Evolutionary conservation across 2,888 invertebrate species (phyloP).

Genomic region (Brachyptera putata): DNA sequence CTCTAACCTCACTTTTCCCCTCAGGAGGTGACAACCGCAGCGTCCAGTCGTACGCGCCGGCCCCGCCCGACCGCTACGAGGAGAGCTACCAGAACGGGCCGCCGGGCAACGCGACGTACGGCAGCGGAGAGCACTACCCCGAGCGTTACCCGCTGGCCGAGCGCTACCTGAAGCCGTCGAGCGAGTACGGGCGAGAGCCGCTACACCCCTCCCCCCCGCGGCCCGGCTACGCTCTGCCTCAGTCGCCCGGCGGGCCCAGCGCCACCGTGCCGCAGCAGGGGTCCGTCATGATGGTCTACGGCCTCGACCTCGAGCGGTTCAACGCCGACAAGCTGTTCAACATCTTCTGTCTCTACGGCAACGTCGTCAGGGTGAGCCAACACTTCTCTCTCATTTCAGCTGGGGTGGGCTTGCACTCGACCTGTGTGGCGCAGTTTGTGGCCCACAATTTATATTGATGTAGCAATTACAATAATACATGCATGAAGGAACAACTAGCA

Average conservation of each 20-base stretch:
- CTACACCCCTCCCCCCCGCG: slow-evolving; percentile 33
- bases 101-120: slow-evolving; percentile 37
- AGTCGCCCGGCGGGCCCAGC: slow-evolving; percentile 44
- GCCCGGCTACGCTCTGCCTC: slow-evolving; percentile 53
- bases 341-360: slow-evolving; percentile 97
- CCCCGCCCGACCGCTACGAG: slow-evolving; percentile 42
- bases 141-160: slow-evolving; percentile 37
- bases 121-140: slow-evolving; percentile 33
- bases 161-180: slow-evolving; percentile 30
- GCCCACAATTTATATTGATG: too few species aligned
- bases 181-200: slow-evolving; percentile 33
- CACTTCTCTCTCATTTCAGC: slow-evolving; percentile 31
- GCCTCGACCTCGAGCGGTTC: slow-evolving; percentile 86
- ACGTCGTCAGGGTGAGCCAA: slow-evolving; percentile 83
- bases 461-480: too few species aligned
- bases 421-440: too few species aligned
- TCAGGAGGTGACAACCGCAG: slow-evolving; percentile 34
- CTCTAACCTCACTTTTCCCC: too few species aligned
- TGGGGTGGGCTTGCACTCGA: too few species aligned
- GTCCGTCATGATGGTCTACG: slow-evolving; percentile 97
- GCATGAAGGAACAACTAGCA: too few species aligned
- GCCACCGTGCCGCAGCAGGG: slow-evolving; percentile 53
- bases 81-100: slow-evolving; percentile 44
- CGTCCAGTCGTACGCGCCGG: slow-evolving; percentile 25
- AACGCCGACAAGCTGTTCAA: slow-evolving; percentile 97